Conservation (phyloP, 2,888 invertebrate species). For the Sepioteuthis lessoniana region DNA sequence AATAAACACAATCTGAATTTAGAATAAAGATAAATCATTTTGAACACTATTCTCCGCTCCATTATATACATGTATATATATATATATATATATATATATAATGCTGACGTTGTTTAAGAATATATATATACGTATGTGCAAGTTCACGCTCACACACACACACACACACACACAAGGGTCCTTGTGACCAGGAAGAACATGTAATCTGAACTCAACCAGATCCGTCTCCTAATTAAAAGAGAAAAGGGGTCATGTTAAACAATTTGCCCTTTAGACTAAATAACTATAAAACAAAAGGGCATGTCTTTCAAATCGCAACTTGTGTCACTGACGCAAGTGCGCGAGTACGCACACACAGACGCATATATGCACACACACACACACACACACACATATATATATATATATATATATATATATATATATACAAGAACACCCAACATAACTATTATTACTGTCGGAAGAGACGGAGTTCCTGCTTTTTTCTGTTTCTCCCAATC, state of each 20-base stretch:
- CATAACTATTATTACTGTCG: background rate
- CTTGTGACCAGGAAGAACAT: background rate
- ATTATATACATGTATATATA: too few species aligned
- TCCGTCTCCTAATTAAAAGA: background rate
- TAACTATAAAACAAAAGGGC: background rate
- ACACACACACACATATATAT: background rate
- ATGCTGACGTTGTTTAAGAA: too few species aligned
- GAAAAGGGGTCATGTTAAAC: background rate
- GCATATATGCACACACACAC: background rate
- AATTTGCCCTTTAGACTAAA: background rate
- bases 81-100: slow-evolving; percentile 23
- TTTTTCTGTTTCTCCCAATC: background rate
- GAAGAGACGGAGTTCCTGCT: background rate
- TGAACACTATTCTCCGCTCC: too few species aligned
- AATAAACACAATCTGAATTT: too few species aligned
- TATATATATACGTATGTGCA: background rate
- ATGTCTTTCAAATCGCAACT: background rate
- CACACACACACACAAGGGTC: background rate
- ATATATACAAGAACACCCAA: background rate
- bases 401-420: background rate
- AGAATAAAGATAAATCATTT: too few species aligned
- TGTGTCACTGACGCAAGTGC: background rate
- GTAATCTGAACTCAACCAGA: background rate
- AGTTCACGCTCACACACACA: background rate
- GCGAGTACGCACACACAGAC: background rate